phyloP scores from a whole-genome alignment of 64 coral and sea anemone species.

The Stichodactyla mertensii region DNA sequence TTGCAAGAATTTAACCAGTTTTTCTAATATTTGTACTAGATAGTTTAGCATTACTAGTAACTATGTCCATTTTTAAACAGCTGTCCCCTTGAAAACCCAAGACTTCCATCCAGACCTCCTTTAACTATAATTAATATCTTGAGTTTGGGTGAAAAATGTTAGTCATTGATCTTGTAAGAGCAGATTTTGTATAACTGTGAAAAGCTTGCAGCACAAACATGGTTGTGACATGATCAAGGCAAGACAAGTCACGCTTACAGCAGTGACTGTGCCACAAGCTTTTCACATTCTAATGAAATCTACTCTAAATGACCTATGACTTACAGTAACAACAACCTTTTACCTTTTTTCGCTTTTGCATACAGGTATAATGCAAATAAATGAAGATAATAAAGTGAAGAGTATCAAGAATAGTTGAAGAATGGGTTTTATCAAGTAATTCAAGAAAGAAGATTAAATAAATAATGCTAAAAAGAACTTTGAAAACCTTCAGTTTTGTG shows the following conservation, averaged over 20 bases:
- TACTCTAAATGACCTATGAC: too few relatives aligned
- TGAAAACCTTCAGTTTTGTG: not conserved
- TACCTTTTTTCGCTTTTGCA: slow-evolving; percentile 25
- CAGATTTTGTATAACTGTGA: too few relatives aligned
- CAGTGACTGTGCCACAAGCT: too few relatives aligned
- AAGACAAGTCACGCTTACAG: too few relatives aligned
- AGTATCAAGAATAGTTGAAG: slow-evolving; percentile 11
- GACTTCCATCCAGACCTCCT: too few relatives aligned
- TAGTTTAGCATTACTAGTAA: not conserved
- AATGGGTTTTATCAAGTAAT: slow-evolving; percentile 16
- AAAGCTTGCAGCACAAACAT: too few relatives aligned
- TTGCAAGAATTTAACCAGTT: not conserved
- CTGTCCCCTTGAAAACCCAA: too few relatives aligned
- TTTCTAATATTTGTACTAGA: not conserved
- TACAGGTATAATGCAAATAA: slow-evolving; percentile 7
- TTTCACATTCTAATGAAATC: too few relatives aligned
- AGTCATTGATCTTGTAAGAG: too few relatives aligned
- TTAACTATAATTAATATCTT: too few relatives aligned
- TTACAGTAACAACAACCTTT: not conserved
- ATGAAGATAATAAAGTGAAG: slow-evolving; percentile 26
- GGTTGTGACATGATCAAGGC: too few relatives aligned
- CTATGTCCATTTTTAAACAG: not conserved
- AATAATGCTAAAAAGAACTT: slow-evolving; percentile 1
- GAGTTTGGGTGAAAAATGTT: too few relatives aligned
- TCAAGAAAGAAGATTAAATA: slow-evolving; percentile 22